Conservation (phyloP, 2,888 invertebrate genomes). For the Meloe dianella region DNA sequence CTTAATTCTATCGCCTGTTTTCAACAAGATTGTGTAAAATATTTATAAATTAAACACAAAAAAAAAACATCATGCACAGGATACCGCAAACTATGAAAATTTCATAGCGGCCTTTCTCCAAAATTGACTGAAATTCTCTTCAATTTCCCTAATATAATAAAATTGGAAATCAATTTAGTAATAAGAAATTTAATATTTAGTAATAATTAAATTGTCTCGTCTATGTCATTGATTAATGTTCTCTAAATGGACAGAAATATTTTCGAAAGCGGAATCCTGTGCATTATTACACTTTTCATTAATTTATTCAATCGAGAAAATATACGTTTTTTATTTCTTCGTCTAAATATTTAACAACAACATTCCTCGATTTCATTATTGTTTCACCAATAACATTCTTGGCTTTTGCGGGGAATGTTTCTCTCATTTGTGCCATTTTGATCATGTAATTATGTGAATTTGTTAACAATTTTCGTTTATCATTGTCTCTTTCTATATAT, state of each 20-base stretch:
- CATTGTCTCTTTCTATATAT: neutral
- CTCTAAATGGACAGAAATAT: neutral
- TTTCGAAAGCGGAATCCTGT: neutral
- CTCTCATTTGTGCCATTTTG: constrained; percentile 3
- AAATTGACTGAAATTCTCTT: neutral
- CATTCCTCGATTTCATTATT: too few species aligned
- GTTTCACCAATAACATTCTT: too few species aligned
- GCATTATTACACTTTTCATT: neutral
- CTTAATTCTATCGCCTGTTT: constrained; percentile 36
- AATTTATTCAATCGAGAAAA: neutral
- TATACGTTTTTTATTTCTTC: neutral
- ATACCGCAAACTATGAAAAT: constrained; percentile 5
- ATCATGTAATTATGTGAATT: constrained; percentile 2
- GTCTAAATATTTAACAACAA: too few species aligned
- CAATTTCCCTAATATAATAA: neutral
- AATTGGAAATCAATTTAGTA: neutral
- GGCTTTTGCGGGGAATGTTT: neutral
- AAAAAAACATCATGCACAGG: neutral
- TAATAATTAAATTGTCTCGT: constrained; percentile 12
- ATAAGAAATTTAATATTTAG: neutral
- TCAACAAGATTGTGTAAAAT: constrained; percentile 15
- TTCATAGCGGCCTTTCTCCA: neutral
- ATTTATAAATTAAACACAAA: neutral
- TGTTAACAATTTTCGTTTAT: neutral
- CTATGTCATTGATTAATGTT: constrained; percentile 6